A percentile compares a stretch with the other conserved stretches of the same genome.
Conservation (phyloP, 2,888 invertebrate species). For the Zeuzera pyrina region DNA sequence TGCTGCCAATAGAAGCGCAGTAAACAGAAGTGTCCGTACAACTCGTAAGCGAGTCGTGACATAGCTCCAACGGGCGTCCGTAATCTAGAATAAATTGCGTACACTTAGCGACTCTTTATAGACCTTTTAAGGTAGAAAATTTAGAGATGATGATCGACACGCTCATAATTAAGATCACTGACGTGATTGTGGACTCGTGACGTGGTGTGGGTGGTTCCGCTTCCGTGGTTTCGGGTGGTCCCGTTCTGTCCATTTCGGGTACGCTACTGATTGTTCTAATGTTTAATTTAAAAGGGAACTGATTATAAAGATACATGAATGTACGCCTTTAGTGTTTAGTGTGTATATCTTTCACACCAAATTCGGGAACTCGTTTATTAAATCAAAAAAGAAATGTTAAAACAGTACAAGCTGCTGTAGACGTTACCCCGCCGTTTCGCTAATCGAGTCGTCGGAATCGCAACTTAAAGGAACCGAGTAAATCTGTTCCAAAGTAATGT, state of each 20-base stretch:
- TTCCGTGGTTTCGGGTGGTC: conserved; percentile 63
- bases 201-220: conserved; percentile 65
- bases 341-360: too few species aligned
- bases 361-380: too few species aligned
- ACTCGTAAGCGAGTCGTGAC: conserved; percentile 69
- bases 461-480: too few species aligned
- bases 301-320: too few species aligned
- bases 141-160: conserved; percentile 71
- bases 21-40: conserved; percentile 59
- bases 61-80: conserved; percentile 46
- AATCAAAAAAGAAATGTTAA: too few species aligned
- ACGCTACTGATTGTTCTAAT: conserved; percentile 30
- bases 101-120: conserved; percentile 67
- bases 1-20: conserved; percentile 19
- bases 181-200: conserved; percentile 56
- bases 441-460: too few species aligned
- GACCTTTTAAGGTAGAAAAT: conserved; percentile 69
- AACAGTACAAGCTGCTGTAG: too few species aligned
- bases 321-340: too few species aligned
- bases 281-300: too few species aligned
- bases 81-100: conserved; percentile 67
- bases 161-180: conserved; percentile 67
- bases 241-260: conserved; percentile 32
- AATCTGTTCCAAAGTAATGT: not conserved
- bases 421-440: too few species aligned